Conservation (phyloP, 1,140 invertebrate genomes). For the Drosophila equinoxialis region DNA sequence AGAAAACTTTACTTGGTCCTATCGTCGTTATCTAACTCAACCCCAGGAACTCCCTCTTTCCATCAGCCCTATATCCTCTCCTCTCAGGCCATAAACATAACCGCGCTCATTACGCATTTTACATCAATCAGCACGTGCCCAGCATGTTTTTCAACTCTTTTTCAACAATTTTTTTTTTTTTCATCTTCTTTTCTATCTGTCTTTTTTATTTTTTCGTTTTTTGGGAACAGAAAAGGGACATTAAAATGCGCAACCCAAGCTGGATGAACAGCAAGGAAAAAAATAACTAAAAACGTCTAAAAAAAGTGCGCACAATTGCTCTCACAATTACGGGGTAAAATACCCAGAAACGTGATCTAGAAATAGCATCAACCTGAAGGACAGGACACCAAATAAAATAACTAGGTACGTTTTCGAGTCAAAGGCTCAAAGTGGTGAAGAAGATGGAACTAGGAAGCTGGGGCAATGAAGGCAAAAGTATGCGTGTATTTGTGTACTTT, state of each 20-base stretch:
- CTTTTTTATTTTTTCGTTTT: constrained; percentile 24
- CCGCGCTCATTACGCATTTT: constrained; percentile 78
- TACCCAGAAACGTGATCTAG: constrained; percentile 44
- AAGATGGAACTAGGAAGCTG: constrained; percentile 21
- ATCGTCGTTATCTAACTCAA: constrained; percentile 55
- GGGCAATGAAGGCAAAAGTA: constrained; percentile 30
- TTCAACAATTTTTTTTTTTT: constrained; percentile 7
- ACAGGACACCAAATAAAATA: constrained; percentile 14
- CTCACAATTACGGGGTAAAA: constrained; percentile 62
- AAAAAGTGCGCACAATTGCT: constrained; percentile 68
- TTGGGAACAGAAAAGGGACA: constrained; percentile 32
- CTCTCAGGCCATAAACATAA: constrained; percentile 53
- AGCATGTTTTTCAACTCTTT: constrained; percentile 71
- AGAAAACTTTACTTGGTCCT: constrained; percentile 58
- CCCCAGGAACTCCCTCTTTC: constrained; percentile 18
- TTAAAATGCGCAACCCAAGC: constrained; percentile 61
- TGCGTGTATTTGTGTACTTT: constrained; percentile 13
- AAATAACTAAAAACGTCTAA: neutral
- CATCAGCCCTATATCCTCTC: neutral
- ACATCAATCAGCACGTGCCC: constrained; percentile 79
- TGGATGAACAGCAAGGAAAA: constrained; percentile 14
- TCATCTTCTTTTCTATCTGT: constrained; percentile 49
- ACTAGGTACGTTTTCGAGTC: constrained; percentile 10
- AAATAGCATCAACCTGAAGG: constrained; percentile 24
- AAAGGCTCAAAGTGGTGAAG: neutral